Conservation (phyloP, 2,888 invertebrate genomes). For the Eupithecia centaureata region DNA sequence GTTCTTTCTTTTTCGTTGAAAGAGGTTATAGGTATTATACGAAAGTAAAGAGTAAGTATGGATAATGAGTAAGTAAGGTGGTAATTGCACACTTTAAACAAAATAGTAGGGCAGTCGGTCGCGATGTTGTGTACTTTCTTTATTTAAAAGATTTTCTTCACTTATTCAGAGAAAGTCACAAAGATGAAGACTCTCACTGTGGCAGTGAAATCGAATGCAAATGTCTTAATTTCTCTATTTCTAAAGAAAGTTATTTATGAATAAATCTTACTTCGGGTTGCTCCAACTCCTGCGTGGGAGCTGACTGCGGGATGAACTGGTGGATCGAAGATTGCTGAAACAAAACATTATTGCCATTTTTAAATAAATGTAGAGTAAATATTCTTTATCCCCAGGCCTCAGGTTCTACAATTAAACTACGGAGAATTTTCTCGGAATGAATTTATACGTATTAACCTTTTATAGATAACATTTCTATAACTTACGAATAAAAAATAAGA, state of each 20-base stretch:
- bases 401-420: conserved; percentile 20
- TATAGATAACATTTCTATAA: background rate
- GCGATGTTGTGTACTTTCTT: conserved; percentile 11
- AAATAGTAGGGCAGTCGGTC: conserved; percentile 11
- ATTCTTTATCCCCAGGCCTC: conserved; percentile 16
- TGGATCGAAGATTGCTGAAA: conserved; percentile 74
- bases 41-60: no score
- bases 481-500: background rate
- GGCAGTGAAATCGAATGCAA: conserved; percentile 40
- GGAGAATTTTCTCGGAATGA: background rate
- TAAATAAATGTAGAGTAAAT: conserved; percentile 7
- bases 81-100: background rate
- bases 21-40: no score
- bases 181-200: conserved; percentile 24
- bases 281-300: conserved; percentile 78
- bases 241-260: conserved; percentile 30
- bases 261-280: conserved; percentile 71
- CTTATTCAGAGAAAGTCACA: conserved; percentile 36
- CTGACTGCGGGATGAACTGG: conserved; percentile 77
- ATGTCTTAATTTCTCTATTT: conserved; percentile 37
- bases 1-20: no score
- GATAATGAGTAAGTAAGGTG: background rate
- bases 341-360: conserved; percentile 16
- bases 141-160: conserved; percentile 21
- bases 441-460: background rate